phyloP scores from a whole-genome alignment of 2,888 invertebrate genomes.

The Dermolepida albohirtum region DNA sequence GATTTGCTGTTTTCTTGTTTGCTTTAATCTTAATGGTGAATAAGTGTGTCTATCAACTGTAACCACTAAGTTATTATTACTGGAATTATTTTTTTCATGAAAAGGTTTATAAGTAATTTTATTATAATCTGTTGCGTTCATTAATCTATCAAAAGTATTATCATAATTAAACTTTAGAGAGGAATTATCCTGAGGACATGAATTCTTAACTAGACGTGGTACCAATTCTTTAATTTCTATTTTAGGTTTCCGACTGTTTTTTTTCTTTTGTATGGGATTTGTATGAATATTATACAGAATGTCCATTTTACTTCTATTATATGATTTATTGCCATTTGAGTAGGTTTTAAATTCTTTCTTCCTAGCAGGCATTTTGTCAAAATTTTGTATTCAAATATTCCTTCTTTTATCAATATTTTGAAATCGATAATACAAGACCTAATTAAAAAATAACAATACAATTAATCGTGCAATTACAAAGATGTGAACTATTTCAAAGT shows the following conservation, averaged over 20 bases:
- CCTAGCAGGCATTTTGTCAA: background rate
- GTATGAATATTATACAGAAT: constrained; percentile 13
- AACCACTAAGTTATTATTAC: background rate
- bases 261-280: constrained; percentile 14
- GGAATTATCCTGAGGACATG: background rate
- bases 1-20: background rate
- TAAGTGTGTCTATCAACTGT: background rate
- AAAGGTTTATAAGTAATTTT: constrained; percentile 2
- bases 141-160: constrained; percentile 22
- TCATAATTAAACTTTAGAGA: constrained; percentile 3
- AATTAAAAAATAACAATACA: too few relatives aligned
- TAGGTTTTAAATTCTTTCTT: constrained; percentile 2
- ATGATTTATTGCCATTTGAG: background rate
- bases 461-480: too few relatives aligned
- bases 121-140: constrained; percentile 14
- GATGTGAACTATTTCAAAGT: too few relatives aligned
- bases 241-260: constrained; percentile 1
- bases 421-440: too few relatives aligned
- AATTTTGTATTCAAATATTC: background rate
- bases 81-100: background rate
- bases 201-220: background rate
- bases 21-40: background rate
- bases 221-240: constrained; percentile 24
- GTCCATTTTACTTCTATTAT: constrained; percentile 8
- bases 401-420: background rate